Conservation (phyloP, 2,797 vertebrate species). For the Cetoscarus ocellatus region DNA sequence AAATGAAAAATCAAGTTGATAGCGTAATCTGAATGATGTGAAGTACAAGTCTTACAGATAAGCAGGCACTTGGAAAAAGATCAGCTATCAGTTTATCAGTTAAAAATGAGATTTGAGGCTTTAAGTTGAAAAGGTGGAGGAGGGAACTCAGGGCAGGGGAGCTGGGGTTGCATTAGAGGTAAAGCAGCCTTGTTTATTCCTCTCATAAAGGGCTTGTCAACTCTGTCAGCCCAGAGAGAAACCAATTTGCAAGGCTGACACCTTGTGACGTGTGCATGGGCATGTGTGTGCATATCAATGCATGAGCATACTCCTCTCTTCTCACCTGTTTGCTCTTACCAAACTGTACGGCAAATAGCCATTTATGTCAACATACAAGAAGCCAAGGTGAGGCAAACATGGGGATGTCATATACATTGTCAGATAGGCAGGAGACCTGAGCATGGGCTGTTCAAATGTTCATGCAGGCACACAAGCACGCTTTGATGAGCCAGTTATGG, state of each 20-base stretch:
- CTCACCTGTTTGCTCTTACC: slow-evolving; percentile 37
- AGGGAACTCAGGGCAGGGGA: not conserved
- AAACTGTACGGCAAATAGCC: not conserved
- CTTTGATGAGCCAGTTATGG: slow-evolving; percentile 61
- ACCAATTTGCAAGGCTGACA: slow-evolving; percentile 80
- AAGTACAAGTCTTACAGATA: slow-evolving; percentile 38
- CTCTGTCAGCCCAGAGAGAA: slow-evolving; percentile 75
- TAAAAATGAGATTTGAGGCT: slow-evolving; percentile 61
- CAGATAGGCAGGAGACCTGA: not conserved
- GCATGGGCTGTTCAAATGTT: slow-evolving; percentile 3
- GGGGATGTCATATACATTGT: not conserved
- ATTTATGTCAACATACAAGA: not conserved
- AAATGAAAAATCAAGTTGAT: not conserved
- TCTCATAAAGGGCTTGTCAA: slow-evolving; percentile 80
- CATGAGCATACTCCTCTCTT: slow-evolving; percentile 18
- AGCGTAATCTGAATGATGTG: slow-evolving; percentile 42
- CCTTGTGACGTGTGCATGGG: slow-evolving; percentile 53
- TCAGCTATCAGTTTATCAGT: slow-evolving; percentile 46
- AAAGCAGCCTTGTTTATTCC: slow-evolving; percentile 73
- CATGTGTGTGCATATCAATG: slow-evolving; percentile 42
- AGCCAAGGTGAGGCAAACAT: not conserved
- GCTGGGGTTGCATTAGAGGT: not conserved
- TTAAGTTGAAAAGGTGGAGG: slow-evolving; percentile 59
- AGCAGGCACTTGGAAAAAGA: slow-evolving; percentile 36
- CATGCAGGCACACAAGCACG: slow-evolving; percentile 21